phyloP scores from a whole-genome alignment of 2,113 vertebrate genomes.

The Calidris pugnax region DNA sequence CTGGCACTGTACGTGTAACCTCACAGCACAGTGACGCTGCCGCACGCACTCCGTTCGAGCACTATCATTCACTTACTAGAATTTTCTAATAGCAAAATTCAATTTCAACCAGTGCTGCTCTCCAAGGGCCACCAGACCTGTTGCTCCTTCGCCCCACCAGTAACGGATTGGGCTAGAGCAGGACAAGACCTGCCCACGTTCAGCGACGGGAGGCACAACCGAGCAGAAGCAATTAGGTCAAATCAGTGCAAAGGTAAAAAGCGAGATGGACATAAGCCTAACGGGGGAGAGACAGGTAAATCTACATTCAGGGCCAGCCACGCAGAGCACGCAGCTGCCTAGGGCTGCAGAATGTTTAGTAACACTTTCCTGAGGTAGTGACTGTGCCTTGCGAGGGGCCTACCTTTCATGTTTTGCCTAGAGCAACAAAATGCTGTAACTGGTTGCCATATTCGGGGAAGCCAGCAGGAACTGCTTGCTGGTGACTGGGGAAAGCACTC shows the following conservation, averaged over 20 bases:
- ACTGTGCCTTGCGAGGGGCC: conserved; percentile 18
- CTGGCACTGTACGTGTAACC: background rate
- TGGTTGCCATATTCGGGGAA: background rate
- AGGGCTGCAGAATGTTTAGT: conserved; percentile 49
- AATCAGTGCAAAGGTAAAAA: background rate
- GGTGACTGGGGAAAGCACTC: background rate
- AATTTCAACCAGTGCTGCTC: background rate
- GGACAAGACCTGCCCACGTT: background rate
- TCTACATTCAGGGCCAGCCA: background rate
- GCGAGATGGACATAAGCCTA: background rate
- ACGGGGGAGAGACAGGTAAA: background rate
- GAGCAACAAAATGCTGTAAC: background rate
- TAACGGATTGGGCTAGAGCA: background rate
- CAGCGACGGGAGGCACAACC: background rate
- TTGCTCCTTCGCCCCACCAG: background rate
- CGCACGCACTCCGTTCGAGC: background rate
- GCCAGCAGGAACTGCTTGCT: background rate
- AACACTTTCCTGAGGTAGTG: conserved; percentile 25
- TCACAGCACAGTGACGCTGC: background rate
- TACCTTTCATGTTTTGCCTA: conserved; percentile 10
- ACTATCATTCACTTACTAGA: background rate
- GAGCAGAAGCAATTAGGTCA: conserved; percentile 12
- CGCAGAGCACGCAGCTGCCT: background rate
- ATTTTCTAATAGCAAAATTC: background rate
- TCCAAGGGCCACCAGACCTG: background rate